Evolutionary conservation across 2,888 invertebrate genomes (phyloP), one percentile per base, ranked within the genome.

Genomic region (Drosophila mettleri): DNA sequence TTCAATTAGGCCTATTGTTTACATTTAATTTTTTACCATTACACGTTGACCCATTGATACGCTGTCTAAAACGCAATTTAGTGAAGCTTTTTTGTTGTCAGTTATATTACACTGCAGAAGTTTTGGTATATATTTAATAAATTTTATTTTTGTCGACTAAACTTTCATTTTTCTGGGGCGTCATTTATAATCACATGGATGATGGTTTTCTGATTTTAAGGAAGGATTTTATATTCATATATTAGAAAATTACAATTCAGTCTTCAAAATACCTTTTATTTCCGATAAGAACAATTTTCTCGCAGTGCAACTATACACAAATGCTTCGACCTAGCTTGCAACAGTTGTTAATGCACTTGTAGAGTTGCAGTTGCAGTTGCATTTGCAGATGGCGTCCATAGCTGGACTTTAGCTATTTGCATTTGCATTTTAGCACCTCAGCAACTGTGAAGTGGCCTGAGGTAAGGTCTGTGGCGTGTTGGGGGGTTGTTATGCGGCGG

Each of bases 401-500:
- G 80, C 57, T 58, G 68, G 55, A 65, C 64, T 63, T 65, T 63
- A 78, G 74, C 84, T 88, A 80, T 84, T 84, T 84, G 86, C 88
- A 85, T 86, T 89, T 86, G 68, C 80, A 89, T 86, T 86, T 86
- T 86, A 86, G 85, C 89, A 86, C 89, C 86, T 86, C 74, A 52
- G 48, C 78, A 61, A 49, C 51, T 33, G 52, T 12, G 49, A 29
- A 64, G 53, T 48, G 39, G 34, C 43, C 10, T 10, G 43, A 10
- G 10, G 31, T 41, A 20, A 7, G 58, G 43, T 8, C 4, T 2
- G 24, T 10, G 33, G 36, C 1, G 20, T 9, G 20, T 8, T 3
- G 20, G 20, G 36, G 9, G 34, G 16, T 7, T 10, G 41, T 9
- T 10, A 41, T 39, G n/a, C 16, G n/a, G 48, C 41, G 51, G 45